A percentile compares a stretch with the other conserved stretches of the same genome.
Evolutionary conservation across 2,888 invertebrate species (phyloP).

Genomic region (Dinocampus coccinellae): DNA sequence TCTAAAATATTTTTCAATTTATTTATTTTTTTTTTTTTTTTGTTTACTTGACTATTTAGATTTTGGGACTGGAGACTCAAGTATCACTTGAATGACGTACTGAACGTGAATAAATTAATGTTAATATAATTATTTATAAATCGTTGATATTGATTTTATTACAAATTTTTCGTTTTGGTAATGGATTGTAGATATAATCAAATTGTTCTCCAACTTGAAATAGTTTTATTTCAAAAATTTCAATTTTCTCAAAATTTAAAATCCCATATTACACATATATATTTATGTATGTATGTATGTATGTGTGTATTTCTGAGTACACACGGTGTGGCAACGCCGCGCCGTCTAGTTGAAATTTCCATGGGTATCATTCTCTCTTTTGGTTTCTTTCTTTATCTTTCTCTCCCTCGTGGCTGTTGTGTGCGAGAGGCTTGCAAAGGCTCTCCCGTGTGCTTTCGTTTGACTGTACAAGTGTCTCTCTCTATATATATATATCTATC

Average conservation of each 20-base stretch:
- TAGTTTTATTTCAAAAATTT: slow-evolving; percentile 6
- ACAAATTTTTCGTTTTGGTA: too few species aligned
- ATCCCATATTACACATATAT: too few species aligned
- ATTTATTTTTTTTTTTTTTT: background rate
- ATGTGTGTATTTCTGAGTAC: slow-evolving; percentile 19
- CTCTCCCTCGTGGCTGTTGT: slow-evolving; percentile 18
- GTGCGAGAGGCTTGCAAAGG: background rate
- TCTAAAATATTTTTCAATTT: too few species aligned
- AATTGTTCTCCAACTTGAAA: too few species aligned
- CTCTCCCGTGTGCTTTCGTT: background rate
- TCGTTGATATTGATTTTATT: too few species aligned
- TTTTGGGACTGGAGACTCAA: slow-evolving; percentile 4
- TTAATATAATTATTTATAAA: too few species aligned
- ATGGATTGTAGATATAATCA: too few species aligned
- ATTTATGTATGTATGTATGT: too few species aligned
- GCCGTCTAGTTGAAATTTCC: slow-evolving; percentile 36
- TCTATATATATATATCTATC: too few species aligned
- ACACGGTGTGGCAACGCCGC: slow-evolving; percentile 48
- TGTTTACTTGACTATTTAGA: too few species aligned
- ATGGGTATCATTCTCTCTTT: slow-evolving; percentile 38
- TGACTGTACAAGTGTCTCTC: background rate
- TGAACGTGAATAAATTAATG: background rate
- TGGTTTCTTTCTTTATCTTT: slow-evolving; percentile 30
- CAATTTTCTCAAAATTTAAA: background rate
- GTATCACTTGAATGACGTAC: slow-evolving; percentile 13